Evolutionary conservation across 2,797 vertebrate species (phyloP), one percentile per base, ranked within the genome.

Genomic region (Pangasius larnaudii): DNA sequence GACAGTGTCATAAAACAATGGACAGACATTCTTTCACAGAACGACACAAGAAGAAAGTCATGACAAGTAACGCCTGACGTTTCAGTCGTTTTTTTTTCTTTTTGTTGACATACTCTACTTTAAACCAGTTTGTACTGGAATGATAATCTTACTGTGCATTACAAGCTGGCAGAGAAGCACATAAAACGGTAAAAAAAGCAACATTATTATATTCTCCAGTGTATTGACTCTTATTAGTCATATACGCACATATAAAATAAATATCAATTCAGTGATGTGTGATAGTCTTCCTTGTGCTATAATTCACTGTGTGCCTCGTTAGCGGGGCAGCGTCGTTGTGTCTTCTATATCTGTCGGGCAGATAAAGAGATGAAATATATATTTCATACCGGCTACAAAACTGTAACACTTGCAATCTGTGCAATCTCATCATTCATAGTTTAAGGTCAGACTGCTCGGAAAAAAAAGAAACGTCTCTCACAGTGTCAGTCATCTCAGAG

Each of bases 231-330:
- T 7, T 33, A 69, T 36, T 51, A 33, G 27, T 33, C 42, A 67
- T 84, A 84, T 42, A n/a, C 1, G 53, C 33, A 79, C 30, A 56
- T 56, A 33, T 63, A 27, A 24, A 84, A 67, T 84, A 84, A 84
- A 84, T 84, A 84, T 69, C 46, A 13, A 8, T 69, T 84, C 82
- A 33, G 63, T 69, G 46, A 53, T 24, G 46, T 53, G n/a, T 53
- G 63, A 18, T 51, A 5, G 1, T 49, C 59, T 46, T 83, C 80
- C 61, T 6, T 83, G 59, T 65, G 81, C 81, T 83, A 10, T 65
- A 49, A 22, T 30, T 30, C n/a, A n/a, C 14, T 30, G 61, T 39
- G 22, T 61, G 36, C 13, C 24, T 61, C 36, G 0, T 27, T 63
- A 63, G n/a, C n/a, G 1, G 81, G 33, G 5, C 42, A 30, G 59